These are phyloP conservation scores for Sebastes minor DNA, from an alignment of 2,797 vertebrate species.

Conservation along the genomic window DNA sequence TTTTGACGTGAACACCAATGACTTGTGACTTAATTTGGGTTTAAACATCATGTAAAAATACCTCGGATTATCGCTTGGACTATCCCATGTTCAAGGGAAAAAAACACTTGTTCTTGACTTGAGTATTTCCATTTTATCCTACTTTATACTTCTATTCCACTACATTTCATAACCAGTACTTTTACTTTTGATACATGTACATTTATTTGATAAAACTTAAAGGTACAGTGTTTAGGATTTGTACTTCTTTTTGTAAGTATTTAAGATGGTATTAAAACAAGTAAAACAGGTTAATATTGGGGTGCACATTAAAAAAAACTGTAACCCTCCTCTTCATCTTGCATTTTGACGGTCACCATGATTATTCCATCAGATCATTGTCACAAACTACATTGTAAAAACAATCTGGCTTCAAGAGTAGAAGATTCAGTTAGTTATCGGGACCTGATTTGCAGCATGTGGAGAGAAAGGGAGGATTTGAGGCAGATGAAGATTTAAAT, in stretches of 20 bases:
- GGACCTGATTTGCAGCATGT: neutral
- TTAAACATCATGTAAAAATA: neutral
- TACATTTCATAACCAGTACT: neutral
- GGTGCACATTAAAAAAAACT: too few species aligned
- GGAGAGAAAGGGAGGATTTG: neutral
- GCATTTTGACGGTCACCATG: neutral
- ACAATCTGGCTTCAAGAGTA: neutral
- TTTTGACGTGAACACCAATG: neutral
- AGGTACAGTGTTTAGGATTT: too few species aligned
- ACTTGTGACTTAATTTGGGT: neutral
- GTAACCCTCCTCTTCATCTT: neutral
- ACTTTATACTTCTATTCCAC: neutral
- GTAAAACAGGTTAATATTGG: too few species aligned
- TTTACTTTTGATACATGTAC: neutral
- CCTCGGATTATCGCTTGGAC: neutral
- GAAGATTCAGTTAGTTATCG: neutral
- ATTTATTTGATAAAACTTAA: neutral
- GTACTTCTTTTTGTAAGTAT: too few species aligned
- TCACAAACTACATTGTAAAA: neutral
- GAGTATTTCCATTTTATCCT: neutral
- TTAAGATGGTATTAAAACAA: too few species aligned
- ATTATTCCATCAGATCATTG: neutral
- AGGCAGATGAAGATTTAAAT: constrained; percentile 1
- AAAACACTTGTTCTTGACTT: neutral
- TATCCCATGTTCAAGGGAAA: neutral